Base-by-base conservation (phyloP, 2,797 vertebrate genomes). In the Capromys pilorides region DNA sequence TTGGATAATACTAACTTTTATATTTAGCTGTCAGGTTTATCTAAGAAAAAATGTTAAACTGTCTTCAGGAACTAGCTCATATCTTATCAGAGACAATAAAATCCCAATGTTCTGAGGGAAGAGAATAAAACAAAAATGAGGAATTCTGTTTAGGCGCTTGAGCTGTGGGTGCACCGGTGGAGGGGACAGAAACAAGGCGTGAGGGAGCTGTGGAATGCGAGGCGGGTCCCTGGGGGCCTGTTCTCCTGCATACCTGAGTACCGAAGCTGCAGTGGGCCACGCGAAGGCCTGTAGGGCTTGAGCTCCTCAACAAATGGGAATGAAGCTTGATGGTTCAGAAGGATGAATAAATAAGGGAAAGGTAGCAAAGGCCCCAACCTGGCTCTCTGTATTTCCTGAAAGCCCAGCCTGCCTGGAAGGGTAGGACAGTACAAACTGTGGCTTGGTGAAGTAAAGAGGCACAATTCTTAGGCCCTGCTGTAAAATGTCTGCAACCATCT, bases 1-100 rank as follows among this genome's bases (percentile, higher is more conserved):
- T n/a, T 92, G 19, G 19, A 71, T 81, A 84, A 87, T n/a, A 77
- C 2, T 9, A 28, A 89, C 62, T 33, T 36, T 61, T 87, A 24
- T 62, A 26, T 45, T 92, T 61, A 86, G 66, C 67, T 39, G 51
- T 67, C 5, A 19, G 33, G 79, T 41, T 59, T 91, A 91, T 26
- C 31, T 59, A 66, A 67, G 61, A 81, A 89, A 57, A 39, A 1
- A 16, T 19, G 12, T 62, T 59, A 92, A 88, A 49, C 86, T 4
- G n/a, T 73, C 61, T 82, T 93, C 21, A 75, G 28, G 26, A 8
- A 67, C 49, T 71, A 5, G 67, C 10, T 90, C 67, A 57, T 54
- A 45, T 88, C 90, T 96, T 83, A 18, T 77, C 36, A 95, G 24
- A 95, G 9, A 82, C 16, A 39, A 93, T 24, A 96, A 95, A 86